Base-by-base conservation (phyloP, 2,888 invertebrate species). In the Pachliopta kotzebuea region DNA sequence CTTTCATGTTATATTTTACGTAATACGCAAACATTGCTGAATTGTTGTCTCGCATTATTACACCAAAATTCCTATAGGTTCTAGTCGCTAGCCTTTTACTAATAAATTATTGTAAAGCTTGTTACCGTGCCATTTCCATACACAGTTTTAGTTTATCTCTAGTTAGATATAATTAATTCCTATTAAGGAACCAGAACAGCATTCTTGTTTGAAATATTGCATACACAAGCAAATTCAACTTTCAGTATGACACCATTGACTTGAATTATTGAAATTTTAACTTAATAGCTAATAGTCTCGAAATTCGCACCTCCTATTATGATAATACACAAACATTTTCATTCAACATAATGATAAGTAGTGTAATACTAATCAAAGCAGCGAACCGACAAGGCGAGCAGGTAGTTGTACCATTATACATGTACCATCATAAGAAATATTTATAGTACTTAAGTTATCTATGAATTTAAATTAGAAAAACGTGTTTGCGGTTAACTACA, bases 101-200 rank as follows among this genome's bases (percentile, higher is more conserved):
- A 65, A 62, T 66, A 66, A 66, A 62, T 62, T 21, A 63, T 56
- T 50, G 57, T 63, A 61, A 54, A 59, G 31, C 60, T 63, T 63
- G 62, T 50, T 65, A 58, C 56, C 65, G 57, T 23, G 29, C 54
- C 31, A 55, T 56, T 58, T 57, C 64, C 62, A 55, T 64, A 64
- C 64, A 62, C 54, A 60, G 62, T 63, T 60, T 58, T 61, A 62
- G 50, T 50, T 66, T 57, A 80, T 66, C 65, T 65, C 78, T 82
- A 72, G 73, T 79, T 78, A 84, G 85, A 85, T 87, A 83, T 87
- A 88, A 87, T 83, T 83, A 88, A 86, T 85, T 83, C 88, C 87
- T 81, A 85, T 86, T 84, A 81, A 79, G 83, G 85, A 76, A 79
- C 73, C 70, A 71, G 77, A 78, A 80, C 85, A 81, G 77, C 86